phyloP scores from a whole-genome alignment of 1,140 invertebrate species.

The Drosophila arawakana region DNA sequence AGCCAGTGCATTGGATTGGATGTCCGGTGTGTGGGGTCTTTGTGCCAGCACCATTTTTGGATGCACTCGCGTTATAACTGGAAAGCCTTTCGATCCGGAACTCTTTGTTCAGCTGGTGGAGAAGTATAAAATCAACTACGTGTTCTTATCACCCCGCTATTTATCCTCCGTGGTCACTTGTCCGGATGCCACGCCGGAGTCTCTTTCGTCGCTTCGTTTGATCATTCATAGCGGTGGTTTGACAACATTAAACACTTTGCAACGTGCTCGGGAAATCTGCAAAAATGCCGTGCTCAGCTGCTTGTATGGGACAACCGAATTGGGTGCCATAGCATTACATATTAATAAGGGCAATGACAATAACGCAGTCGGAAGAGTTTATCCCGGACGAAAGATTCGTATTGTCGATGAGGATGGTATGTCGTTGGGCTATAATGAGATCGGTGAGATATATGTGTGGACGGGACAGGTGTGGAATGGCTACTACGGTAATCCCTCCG shows the following conservation, averaged over 20 bases:
- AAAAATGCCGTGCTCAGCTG: conserved; percentile 56
- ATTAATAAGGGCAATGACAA: conserved; percentile 45
- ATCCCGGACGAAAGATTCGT: conserved; percentile 53
- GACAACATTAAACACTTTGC: conserved; percentile 32
- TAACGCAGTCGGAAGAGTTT: conserved; percentile 55
- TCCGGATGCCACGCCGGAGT: conserved; percentile 51
- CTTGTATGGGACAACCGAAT: conserved; percentile 68
- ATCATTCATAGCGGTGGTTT: conserved; percentile 59
- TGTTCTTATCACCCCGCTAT: conserved; percentile 51
- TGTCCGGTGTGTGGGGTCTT: conserved; percentile 66
- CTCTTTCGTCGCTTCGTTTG: conserved; percentile 51
- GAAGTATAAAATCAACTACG: conserved; percentile 72
- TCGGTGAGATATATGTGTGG: conserved; percentile 84
- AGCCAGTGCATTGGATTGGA: conserved; percentile 74
- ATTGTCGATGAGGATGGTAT: conserved; percentile 75
- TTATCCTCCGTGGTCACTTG: conserved; percentile 48
- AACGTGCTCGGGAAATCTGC: conserved; percentile 56
- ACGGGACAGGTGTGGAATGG: conserved; percentile 76
- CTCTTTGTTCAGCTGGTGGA: conserved; percentile 61
- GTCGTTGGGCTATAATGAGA: conserved; percentile 67
- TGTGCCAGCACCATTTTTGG: conserved; percentile 55
- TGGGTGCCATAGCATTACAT: conserved; percentile 57
- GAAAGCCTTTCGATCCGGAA: background rate
- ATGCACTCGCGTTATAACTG: conserved; percentile 67
- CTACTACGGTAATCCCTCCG: conserved; percentile 86